phyloP scores from a whole-genome alignment of 1,140 invertebrate species.

The Ridgeia piscesae region DNA sequence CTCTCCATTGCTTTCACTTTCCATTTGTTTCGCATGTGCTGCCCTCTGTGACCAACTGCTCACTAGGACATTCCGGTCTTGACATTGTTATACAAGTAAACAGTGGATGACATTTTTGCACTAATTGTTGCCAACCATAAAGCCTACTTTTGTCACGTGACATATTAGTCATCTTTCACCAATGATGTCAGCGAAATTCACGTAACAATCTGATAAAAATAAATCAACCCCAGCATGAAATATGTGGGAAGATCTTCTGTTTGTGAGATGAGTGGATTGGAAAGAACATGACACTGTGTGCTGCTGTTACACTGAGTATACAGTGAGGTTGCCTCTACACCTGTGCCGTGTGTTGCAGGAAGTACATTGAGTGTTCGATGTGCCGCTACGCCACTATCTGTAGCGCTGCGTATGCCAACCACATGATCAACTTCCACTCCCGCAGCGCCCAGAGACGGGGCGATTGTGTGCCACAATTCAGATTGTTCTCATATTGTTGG shows the following conservation, averaged over 20 bases:
- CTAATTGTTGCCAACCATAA: not conserved
- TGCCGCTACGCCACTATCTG: conserved; percentile 56
- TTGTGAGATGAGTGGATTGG: not conserved
- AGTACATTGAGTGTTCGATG: conserved; percentile 54
- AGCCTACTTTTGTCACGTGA: not conserved
- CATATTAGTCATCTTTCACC: not conserved
- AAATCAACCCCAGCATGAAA: no score
- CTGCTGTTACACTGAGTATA: not conserved
- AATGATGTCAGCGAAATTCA: no score
- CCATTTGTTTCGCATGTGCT: no score
- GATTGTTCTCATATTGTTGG: no score
- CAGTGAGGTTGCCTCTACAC: not conserved
- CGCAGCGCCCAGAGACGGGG: conserved; percentile 25
- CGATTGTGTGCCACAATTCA: conserved; percentile 36
- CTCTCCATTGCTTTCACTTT: no score
- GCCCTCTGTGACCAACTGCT: no score
- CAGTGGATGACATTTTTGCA: no score
- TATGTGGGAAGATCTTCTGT: not conserved
- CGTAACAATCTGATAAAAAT: not conserved
- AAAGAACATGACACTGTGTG: not conserved
- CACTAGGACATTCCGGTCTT: no score
- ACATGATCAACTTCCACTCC: conserved; percentile 55
- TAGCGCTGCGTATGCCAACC: conserved; percentile 50
- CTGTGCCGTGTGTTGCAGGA: conserved; percentile 37
- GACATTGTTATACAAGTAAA: no score